Conservation (phyloP, 2,888 invertebrate genomes). For the Odiellus spinosus region DNA sequence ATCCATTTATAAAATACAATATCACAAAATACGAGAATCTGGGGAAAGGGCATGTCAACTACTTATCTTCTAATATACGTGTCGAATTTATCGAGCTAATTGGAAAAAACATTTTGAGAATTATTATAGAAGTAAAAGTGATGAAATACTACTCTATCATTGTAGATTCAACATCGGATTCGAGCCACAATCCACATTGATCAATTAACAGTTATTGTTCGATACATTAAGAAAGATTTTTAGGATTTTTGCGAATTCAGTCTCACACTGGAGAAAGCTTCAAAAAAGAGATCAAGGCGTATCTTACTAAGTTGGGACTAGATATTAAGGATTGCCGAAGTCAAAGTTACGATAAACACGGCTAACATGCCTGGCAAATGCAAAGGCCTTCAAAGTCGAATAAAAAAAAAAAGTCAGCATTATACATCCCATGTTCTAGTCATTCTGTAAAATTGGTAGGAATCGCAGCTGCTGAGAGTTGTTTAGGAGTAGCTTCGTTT, state of each 20-base stretch:
- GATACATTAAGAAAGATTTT: constrained; percentile 18
- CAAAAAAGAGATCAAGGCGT: not conserved
- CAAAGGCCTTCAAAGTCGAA: not conserved
- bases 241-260: not conserved
- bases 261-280: not conserved
- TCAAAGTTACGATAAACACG: not conserved
- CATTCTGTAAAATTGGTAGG: not conserved
- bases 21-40: constrained; percentile 22
- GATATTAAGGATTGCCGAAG: not conserved
- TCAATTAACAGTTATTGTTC: constrained; percentile 24
- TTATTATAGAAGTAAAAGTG: constrained; percentile 23
- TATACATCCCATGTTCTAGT: not conserved
- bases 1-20: constrained; percentile 23
- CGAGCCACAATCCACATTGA: constrained; percentile 24
- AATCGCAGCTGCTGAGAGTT: not conserved
- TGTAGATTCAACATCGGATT: constrained; percentile 24
- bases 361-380: not conserved
- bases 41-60: constrained; percentile 23
- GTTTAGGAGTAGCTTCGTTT: not conserved
- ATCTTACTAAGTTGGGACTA: not conserved
- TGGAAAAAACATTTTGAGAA: constrained; percentile 21
- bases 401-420: not conserved
- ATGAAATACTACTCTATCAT: constrained; percentile 18
- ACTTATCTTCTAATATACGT: constrained; percentile 23
- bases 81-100: constrained; percentile 25